phyloP scores from a whole-genome alignment of 2,888 invertebrate species.

The Eurytoma adleriae region DNA sequence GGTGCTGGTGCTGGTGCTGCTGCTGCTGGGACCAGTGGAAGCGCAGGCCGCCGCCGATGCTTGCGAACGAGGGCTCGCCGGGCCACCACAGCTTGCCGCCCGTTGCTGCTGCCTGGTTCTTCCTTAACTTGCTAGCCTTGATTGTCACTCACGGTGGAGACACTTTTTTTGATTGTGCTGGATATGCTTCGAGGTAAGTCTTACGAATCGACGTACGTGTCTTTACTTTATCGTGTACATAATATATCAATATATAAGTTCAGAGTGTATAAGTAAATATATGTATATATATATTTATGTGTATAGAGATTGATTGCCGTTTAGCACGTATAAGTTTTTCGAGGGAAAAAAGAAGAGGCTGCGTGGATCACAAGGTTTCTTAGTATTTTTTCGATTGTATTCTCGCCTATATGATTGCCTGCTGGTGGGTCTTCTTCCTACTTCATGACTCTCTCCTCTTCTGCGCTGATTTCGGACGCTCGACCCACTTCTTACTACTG shows the following conservation, averaged over 20 bases:
- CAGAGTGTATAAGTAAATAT: slow-evolving; percentile 55
- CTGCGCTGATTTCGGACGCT: slow-evolving; percentile 23
- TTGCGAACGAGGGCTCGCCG: slow-evolving; percentile 62
- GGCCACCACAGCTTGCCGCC: slow-evolving; percentile 73
- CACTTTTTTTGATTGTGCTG: slow-evolving; percentile 54
- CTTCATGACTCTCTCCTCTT: slow-evolving; percentile 4
- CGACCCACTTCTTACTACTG: slow-evolving; percentile 63
- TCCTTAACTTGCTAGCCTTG: slow-evolving; percentile 6
- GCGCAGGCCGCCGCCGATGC: slow-evolving; percentile 59
- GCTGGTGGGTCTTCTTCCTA: slow-evolving; percentile 8
- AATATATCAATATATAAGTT: slow-evolving; percentile 52
- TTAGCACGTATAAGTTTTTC: slow-evolving; percentile 38
- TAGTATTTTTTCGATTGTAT: slow-evolving; percentile 53
- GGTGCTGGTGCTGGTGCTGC: slow-evolving; percentile 14
- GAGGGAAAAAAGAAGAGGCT: slow-evolving; percentile 42
- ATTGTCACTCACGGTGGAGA: slow-evolving; percentile 53
- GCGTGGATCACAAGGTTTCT: slow-evolving; percentile 49
- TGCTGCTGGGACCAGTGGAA: slow-evolving; percentile 57
- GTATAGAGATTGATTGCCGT: slow-evolving; percentile 58
- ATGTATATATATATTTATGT: slow-evolving; percentile 57
- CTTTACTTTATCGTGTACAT: slow-evolving; percentile 59
- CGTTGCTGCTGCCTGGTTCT: background rate
- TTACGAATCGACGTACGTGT: slow-evolving; percentile 57
- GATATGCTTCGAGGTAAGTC: slow-evolving; percentile 62
- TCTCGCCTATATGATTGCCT: slow-evolving; percentile 45